phyloP scores from a whole-genome alignment of 2,888 invertebrate species.

The Drosophila emarginata region DNA sequence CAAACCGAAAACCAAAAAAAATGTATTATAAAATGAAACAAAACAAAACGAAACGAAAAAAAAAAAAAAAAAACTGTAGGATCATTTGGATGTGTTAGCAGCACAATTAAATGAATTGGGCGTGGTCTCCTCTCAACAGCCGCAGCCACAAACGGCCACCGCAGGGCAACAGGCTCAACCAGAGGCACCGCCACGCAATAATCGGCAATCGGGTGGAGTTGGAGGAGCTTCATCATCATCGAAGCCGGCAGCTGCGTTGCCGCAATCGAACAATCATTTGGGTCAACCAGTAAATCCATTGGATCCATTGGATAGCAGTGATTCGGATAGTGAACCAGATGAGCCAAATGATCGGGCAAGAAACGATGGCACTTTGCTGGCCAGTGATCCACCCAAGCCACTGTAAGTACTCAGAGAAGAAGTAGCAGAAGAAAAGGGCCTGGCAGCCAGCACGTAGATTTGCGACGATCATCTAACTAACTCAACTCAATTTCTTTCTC shows the following conservation, averaged over 20 bases:
- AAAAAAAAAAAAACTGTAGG: conserved; percentile 84
- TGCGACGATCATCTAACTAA: conserved; percentile 5
- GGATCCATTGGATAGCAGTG: conserved; percentile 88
- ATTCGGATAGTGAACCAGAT: conserved; percentile 92
- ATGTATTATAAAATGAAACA: conserved; percentile 56
- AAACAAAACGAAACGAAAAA: conserved; percentile 54
- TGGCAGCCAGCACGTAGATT: conserved; percentile 24
- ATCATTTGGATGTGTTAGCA: conserved; percentile 95
- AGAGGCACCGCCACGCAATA: conserved; percentile 88
- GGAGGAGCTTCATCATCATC: conserved; percentile 50
- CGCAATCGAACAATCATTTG: conserved; percentile 82
- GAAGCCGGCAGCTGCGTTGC: conserved; percentile 81
- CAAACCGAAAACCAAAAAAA: conserved; percentile 47
- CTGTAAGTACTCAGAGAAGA: conserved; percentile 87
- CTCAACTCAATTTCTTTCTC: conserved; percentile 9
- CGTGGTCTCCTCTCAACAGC: conserved; percentile 85
- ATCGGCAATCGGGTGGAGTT: conserved; percentile 80
- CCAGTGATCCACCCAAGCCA: conserved; percentile 98
- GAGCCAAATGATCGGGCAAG: conserved; percentile 90
- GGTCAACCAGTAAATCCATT: conserved; percentile 84
- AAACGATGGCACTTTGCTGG: conserved; percentile 96
- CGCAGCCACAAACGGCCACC: conserved; percentile 79
- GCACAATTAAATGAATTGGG: conserved; percentile 97
- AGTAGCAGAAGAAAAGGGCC: conserved; percentile 35
- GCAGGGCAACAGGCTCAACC: conserved; percentile 85